Percentiles rank a stretch among this genome's conserved stretches.
Evolutionary conservation across 2,888 invertebrate species (phyloP).

Genomic region (Sarcophaga subvicina): DNA sequence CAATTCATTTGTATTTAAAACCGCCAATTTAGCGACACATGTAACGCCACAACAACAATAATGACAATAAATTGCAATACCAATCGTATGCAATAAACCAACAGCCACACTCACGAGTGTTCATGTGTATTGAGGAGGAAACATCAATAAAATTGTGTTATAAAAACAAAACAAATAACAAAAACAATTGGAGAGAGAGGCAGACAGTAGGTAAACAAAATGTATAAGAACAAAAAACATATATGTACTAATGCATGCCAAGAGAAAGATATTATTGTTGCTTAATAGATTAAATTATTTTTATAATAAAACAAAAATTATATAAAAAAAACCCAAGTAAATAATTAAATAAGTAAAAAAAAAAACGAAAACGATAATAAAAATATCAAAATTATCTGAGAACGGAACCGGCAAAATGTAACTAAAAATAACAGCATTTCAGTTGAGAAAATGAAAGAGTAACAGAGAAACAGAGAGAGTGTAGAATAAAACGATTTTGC

Average conservation of each 20-base stretch:
- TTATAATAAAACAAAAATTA: background rate
- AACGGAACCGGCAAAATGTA: slow-evolving; percentile 30
- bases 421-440: background rate
- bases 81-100: background rate
- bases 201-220: slow-evolving; percentile 25
- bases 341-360: slow-evolving; percentile 23
- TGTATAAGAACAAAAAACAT: background rate
- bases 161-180: slow-evolving; percentile 5
- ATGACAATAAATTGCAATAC: too few relatives aligned
- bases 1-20: background rate
- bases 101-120: background rate
- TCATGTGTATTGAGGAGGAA: background rate
- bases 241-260: background rate
- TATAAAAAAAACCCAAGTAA: background rate
- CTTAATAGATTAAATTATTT: background rate
- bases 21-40: background rate
- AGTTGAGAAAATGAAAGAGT: background rate
- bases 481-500: background rate
- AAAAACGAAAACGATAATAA: background rate
- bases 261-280: background rate
- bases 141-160: background rate
- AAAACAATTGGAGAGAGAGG: background rate
- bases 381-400: background rate
- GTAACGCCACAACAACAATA: too few relatives aligned
- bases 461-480: background rate